Percentiles rank a stretch among this genome's conserved stretches.
These are phyloP conservation scores for Drosophila sturtevanti DNA, from an alignment of 1,140 invertebrate species.

Conservation along the genomic window DNA sequence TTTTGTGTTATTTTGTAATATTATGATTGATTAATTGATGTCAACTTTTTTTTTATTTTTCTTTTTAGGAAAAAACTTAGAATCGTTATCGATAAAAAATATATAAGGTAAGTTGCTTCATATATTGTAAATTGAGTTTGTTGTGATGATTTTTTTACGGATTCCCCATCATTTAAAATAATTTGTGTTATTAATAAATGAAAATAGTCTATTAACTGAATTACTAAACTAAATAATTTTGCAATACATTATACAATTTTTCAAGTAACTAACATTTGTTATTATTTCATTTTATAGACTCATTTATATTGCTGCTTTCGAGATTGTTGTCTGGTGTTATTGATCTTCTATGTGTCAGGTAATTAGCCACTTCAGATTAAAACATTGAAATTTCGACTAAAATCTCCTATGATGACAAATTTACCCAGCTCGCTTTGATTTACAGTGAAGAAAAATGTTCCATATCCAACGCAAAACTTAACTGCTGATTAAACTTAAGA, in stretches of 20 bases:
- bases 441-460: conserved; percentile 68
- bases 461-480: conserved; percentile 59
- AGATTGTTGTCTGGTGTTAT: neutral
- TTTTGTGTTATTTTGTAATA: no score
- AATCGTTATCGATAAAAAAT: neutral
- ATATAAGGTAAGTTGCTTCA: no score
- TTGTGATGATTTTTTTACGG: conserved; percentile 33
- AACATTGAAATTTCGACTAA: neutral
- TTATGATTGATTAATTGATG: no score
- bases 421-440: conserved; percentile 76
- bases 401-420: conserved; percentile 54
- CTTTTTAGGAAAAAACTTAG: neutral
- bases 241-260: no score
- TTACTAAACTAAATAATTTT: neutral
- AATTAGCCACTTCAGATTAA: neutral
- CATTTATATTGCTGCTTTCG: neutral
- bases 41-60: neutral
- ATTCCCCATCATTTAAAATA: conserved; percentile 38
- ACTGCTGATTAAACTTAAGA: conserved; percentile 31
- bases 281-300: neutral
- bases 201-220: neutral
- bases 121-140: neutral
- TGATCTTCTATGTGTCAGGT: no score
- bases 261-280: no score
- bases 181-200: neutral